Evolutionary conservation across 2,113 vertebrate species (phyloP).

Genomic region (Dolichotis patagonum): DNA sequence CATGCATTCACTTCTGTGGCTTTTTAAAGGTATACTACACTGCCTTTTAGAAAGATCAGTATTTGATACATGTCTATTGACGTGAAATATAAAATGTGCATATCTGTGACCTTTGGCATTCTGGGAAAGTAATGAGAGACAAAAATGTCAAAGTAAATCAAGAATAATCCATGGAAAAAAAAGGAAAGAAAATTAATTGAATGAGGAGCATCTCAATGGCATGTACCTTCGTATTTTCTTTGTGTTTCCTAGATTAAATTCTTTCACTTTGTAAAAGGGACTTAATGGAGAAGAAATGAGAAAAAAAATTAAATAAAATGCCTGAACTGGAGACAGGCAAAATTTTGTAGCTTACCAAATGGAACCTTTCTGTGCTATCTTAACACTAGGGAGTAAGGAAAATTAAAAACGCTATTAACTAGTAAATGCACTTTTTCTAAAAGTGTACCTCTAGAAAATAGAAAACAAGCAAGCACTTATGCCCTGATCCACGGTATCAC

Average conservation of each 20-base stretch:
- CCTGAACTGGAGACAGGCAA: neutral
- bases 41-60: neutral
- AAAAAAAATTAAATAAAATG: neutral
- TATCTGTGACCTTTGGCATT: neutral
- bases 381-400: neutral
- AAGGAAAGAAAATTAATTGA: neutral
- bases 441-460: neutral
- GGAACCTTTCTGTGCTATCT: neutral
- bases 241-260: neutral
- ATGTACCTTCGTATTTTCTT: neutral
- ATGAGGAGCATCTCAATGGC: neutral
- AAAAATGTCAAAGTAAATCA: neutral
- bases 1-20: rapidly evolving
- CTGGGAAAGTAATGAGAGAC: neutral
- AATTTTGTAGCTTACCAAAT: neutral
- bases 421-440: neutral
- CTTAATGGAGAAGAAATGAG: neutral
- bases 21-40: neutral
- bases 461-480: neutral
- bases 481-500: neutral
- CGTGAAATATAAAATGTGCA: neutral
- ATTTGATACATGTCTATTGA: neutral
- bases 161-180: neutral
- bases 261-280: neutral
- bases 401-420: neutral